These are phyloP conservation scores for Drosophila nigricruria DNA, from an alignment of 2,888 invertebrate species.

Conservation along the genomic window DNA sequence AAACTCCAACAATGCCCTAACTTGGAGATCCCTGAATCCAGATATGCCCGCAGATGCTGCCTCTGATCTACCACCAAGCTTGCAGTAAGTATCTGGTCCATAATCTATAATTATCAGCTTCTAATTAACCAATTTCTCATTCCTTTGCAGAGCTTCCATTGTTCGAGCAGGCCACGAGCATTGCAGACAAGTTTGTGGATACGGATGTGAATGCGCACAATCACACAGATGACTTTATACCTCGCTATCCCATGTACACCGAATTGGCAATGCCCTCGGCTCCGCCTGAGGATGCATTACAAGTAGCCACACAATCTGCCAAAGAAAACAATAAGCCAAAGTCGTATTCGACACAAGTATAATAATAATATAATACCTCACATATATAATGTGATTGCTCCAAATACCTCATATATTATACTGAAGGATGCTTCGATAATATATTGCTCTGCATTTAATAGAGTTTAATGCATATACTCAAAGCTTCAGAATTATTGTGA, in stretches of 20 bases:
- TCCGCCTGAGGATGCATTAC: constrained; percentile 25
- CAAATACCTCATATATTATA: no score
- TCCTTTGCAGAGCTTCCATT: constrained; percentile 66
- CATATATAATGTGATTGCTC: no score
- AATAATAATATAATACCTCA: no score
- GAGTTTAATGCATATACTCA: not conserved
- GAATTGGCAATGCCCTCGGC: constrained; percentile 68
- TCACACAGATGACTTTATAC: constrained; percentile 68
- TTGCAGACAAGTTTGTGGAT: constrained; percentile 67
- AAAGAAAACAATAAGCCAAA: not conserved
- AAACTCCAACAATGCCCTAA: constrained; percentile 44
- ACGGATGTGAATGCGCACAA: constrained; percentile 67
- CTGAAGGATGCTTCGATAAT: no score
- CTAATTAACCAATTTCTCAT: no score
- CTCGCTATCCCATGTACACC: constrained; percentile 78
- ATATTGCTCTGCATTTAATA: not conserved
- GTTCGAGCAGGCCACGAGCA: constrained; percentile 69
- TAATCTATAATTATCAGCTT: no score
- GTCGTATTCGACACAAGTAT: not conserved
- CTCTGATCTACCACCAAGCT: constrained; percentile 64
- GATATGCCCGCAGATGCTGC: constrained; percentile 50
- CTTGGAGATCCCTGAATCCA: constrained; percentile 69
- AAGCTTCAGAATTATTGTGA: not conserved
- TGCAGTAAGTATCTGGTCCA: constrained; percentile 55
- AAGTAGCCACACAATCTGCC: constrained; percentile 35